Evolutionary conservation across 1,140 invertebrate species (phyloP).

Genomic region (Saccostrea glomerata): DNA sequence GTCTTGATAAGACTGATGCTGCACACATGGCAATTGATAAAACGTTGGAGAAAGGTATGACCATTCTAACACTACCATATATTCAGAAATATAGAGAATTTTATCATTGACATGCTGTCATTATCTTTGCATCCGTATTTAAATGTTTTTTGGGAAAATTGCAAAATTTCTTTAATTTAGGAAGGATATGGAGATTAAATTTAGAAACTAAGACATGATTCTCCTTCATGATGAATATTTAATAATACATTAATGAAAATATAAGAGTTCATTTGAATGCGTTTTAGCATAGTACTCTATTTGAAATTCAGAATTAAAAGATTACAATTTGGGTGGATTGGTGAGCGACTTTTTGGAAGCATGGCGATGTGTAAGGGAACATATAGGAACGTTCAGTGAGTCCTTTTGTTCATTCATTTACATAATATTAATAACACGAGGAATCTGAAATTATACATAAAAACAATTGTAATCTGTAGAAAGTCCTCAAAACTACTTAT

Average conservation of each 20-base stretch:
- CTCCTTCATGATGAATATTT: too few species aligned
- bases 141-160: too few species aligned
- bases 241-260: too few species aligned
- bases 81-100: background rate
- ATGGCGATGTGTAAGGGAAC: slow-evolving; percentile 48
- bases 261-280: background rate
- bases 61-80: background rate
- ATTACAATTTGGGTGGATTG: background rate
- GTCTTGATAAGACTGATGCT: slow-evolving; percentile 67
- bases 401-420: background rate
- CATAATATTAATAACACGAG: too few species aligned
- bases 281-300: background rate
- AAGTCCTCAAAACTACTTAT: too few species aligned
- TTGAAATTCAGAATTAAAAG: slow-evolving; percentile 34
- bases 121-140: too few species aligned
- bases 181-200: too few species aligned
- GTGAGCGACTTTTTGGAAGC: slow-evolving; percentile 44
- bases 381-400: slow-evolving; percentile 40
- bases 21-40: slow-evolving; percentile 56
- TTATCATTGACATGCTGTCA: background rate
- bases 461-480: too few species aligned
- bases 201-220: too few species aligned
- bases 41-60: slow-evolving; percentile 4
- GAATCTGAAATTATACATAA: too few species aligned
- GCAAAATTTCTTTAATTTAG: too few species aligned